Conservation (phyloP, 2,888 invertebrate species). For the Xanthostigma xanthostigma region DNA sequence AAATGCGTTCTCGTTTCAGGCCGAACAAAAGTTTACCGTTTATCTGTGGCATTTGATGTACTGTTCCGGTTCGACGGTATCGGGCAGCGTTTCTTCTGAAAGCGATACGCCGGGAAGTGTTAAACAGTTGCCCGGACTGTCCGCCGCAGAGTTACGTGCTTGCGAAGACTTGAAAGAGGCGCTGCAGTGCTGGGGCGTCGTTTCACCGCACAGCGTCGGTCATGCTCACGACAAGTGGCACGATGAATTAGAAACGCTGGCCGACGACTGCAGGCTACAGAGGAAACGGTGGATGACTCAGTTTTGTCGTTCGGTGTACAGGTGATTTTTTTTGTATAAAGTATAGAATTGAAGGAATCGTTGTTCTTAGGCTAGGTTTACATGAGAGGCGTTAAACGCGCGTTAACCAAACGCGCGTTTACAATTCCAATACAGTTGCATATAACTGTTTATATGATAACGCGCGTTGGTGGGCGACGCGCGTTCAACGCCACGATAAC, state of each 20-base stretch:
- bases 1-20: constrained; percentile 14
- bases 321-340: constrained; percentile 13
- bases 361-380: no score
- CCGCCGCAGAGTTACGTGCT: constrained; percentile 25
- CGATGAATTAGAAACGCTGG: constrained; percentile 24
- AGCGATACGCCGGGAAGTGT: background rate
- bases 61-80: background rate
- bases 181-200: constrained; percentile 27
- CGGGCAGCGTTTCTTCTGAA: background rate
- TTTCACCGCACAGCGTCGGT: constrained; percentile 21
- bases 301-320: constrained; percentile 23
- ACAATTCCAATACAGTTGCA: no score
- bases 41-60: constrained; percentile 30
- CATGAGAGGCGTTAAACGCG: no score
- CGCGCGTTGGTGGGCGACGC: no score
- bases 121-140: constrained; percentile 22
- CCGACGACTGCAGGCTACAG: constrained; percentile 23
- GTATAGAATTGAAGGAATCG: no score
- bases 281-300: constrained; percentile 25
- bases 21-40: constrained; percentile 30
- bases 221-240: constrained; percentile 23
- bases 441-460: no score
- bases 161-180: constrained; percentile 29
- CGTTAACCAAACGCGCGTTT: no score
- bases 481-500: no score